Evolutionary conservation across 1,140 invertebrate species (phyloP).

Genomic region (Dryas iulia): DNA sequence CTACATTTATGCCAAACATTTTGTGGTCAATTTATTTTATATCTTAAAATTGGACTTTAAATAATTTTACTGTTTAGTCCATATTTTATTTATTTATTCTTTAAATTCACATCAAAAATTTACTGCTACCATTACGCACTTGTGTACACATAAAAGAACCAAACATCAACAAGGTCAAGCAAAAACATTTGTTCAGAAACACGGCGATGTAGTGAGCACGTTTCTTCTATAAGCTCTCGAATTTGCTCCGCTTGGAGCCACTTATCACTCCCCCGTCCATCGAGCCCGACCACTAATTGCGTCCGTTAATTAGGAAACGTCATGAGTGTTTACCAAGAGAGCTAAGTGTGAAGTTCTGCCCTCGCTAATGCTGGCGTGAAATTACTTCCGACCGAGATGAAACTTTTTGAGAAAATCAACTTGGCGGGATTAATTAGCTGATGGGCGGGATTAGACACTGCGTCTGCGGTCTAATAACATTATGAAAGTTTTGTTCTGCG

Average conservation of each 20-base stretch:
- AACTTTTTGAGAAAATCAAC: constrained; percentile 78
- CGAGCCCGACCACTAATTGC: constrained; percentile 75
- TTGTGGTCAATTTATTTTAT: neutral
- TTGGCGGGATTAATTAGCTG: constrained; percentile 77
- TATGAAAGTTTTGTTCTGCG: constrained; percentile 73
- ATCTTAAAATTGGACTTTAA: neutral
- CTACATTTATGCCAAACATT: constrained; percentile 3
- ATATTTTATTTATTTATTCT: no score
- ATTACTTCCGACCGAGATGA: constrained; percentile 71
- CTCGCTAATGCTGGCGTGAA: constrained; percentile 68
- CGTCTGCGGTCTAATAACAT: constrained; percentile 72
- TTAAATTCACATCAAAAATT: neutral
- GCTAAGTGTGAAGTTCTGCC: constrained; percentile 77
- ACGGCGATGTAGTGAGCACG: constrained; percentile 43
- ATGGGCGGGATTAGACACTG: constrained; percentile 75
- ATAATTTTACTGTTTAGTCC: neutral
- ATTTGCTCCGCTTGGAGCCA: constrained; percentile 67
- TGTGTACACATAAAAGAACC: neutral
- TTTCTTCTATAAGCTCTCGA: constrained; percentile 60
- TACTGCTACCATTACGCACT: neutral
- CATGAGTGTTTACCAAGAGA: constrained; percentile 78
- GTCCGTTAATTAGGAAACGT: constrained; percentile 79
- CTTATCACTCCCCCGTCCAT: constrained; percentile 59
- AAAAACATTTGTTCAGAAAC: constrained; percentile 27
- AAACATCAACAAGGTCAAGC: constrained; percentile 10